Evolutionary conservation across 2,797 vertebrate species (phyloP), one percentile per base, ranked within the genome.

Genomic region (Cynopterus sphinx): DNA sequence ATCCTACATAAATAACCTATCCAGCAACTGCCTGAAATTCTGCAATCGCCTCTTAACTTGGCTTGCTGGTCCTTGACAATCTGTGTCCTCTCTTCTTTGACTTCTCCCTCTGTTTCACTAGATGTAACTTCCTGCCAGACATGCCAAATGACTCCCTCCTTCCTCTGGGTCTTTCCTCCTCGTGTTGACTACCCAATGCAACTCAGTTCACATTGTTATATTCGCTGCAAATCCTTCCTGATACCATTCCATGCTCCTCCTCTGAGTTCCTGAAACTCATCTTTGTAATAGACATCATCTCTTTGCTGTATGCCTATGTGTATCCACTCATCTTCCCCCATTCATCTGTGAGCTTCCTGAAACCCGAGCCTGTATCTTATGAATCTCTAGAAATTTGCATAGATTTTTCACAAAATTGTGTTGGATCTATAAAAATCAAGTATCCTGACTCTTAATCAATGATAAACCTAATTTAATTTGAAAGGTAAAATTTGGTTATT

Each of bases 381-480:
- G 24, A 95, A 70, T 53, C 22, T 79, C 67, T 84, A 75, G 39
- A 61, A 83, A 68, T 12, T 5, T 33, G 4, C 33, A 68, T 24
- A 19, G 15, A 57, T 90, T 84, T 75, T 68, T 43, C 67, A 74
- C 41, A 41, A 17, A 83, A 22, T 90, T 73, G 61, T 79, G 4
- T 22, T 78, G 10, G 8, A 4, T 15, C 33, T 67, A 15, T 73
- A 41, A 83, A 94, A 49, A 51, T 3, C 15, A 68, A 65, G 22
- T 21, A 33, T 39, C 22, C 36, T 67, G 5, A 41, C 19, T 68
- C 51, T 84, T 36, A 28, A 5, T 33, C 13, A 85, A 17, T 71
- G n/a, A 43, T 1, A 94, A 19, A 83, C 17, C 19, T 75, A 84
- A 75, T 75, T 88, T 82, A 71, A 61, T 43, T 57, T 33, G 43